Evolutionary conservation across 2,797 vertebrate species (phyloP), one percentile per base, ranked within the genome.

Genomic region (Lophius americanus): DNA sequence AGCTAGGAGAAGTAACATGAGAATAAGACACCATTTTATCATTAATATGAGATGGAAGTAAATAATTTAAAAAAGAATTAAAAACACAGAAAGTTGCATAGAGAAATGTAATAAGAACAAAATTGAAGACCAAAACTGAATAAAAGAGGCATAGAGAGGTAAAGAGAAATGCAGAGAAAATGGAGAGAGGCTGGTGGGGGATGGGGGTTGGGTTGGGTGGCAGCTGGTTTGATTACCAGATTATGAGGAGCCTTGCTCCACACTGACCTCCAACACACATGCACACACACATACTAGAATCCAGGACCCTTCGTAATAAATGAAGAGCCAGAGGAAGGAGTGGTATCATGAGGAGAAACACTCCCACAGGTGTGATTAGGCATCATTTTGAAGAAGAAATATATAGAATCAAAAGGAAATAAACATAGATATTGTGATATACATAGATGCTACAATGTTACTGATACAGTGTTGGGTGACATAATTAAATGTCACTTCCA

Each of bases 181-280:
- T 39, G 52, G 58, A 57, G 48, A 66, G 52, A 48, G 47, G 56
- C 39, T 38, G 49, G 37, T 62, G 68, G 58, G 63, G 42, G 67
- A 49, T 77, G 87, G 89, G 89, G 90, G 89, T 84, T 90, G 79
- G 88, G 75, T 80, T 50, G 32, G 71, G 76, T 84, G 89, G 91
- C 93, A 94, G 93, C 93, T 94, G 93, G 92, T 92, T 93, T 92
- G 90, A 93, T 93, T 93, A 92, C 86, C 50, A 85, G 91, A 93
- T 93, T 93, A 93, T 87, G 84, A 91, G 70, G 82, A 85, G 76
- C 64, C 86, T 90, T 87, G 85, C 89, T 92, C 89, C 88, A 90
- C 64, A 60, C 81, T 93, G 92, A 93, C 90, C 90, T 85, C 87
- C 58, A 60, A 78, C 79, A 74, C 68, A 78, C 81, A 73, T 62